Conservation (phyloP, 1,140 invertebrate species). For the Gyrodactylus salaris region DNA sequence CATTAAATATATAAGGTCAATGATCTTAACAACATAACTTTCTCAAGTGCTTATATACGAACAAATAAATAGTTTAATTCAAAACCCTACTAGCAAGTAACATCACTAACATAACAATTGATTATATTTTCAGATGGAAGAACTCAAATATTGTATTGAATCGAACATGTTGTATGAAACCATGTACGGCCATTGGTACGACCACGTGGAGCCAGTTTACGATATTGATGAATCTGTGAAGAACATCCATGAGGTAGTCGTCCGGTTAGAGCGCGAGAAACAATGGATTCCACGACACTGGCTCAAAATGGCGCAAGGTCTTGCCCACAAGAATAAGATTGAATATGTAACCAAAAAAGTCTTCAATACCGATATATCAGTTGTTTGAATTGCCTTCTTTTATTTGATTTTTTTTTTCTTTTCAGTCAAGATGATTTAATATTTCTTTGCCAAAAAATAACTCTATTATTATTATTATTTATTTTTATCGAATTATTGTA, state of each 20-base stretch:
- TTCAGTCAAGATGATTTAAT: too few relatives aligned
- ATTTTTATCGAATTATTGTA: too few relatives aligned
- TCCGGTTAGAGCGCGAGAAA: neutral
- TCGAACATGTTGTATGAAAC: neutral
- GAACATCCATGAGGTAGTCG: neutral
- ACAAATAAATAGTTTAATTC: too few relatives aligned
- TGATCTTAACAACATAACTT: too few relatives aligned
- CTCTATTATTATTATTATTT: too few relatives aligned
- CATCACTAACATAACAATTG: too few relatives aligned
- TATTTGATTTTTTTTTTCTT: too few relatives aligned
- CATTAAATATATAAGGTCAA: too few relatives aligned
- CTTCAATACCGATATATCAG: too few relatives aligned
- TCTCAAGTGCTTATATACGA: too few relatives aligned
- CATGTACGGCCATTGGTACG: neutral
- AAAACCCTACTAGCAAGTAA: neutral
- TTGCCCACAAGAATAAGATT: neutral
- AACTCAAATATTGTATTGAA: neutral
- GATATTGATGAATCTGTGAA: neutral
- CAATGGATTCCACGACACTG: neutral
- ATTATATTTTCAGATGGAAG: neutral
- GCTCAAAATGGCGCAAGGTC: neutral
- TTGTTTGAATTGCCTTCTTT: too few relatives aligned
- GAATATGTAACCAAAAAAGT: neutral
- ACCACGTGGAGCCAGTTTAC: neutral
- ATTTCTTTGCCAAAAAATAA: too few relatives aligned